Percentiles rank a stretch among this genome's conserved stretches.
phyloP scores from a whole-genome alignment of 2,888 invertebrate species.

The Nomada lathburiana region DNA sequence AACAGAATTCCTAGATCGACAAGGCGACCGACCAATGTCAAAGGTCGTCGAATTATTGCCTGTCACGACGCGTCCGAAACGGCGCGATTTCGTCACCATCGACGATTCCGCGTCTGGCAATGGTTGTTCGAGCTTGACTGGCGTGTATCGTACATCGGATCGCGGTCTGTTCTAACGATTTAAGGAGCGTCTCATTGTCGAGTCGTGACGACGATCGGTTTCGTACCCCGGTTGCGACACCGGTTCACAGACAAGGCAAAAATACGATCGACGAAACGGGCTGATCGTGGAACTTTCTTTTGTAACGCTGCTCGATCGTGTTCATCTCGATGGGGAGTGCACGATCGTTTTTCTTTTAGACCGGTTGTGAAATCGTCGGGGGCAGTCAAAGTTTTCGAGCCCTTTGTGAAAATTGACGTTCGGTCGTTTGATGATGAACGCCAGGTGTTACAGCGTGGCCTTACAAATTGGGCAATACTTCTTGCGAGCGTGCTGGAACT shows the following conservation, averaged over 20 bases:
- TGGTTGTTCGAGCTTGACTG: slow-evolving; percentile 7
- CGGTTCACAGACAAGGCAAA: slow-evolving; percentile 15
- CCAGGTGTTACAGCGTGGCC: too few relatives aligned
- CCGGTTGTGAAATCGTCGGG: not conserved
- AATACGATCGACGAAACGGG: slow-evolving; percentile 23
- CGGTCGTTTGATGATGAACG: too few relatives aligned
- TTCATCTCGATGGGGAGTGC: not conserved
- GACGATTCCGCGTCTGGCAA: slow-evolving; percentile 53
- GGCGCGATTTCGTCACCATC: slow-evolving; percentile 64
- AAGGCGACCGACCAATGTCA: slow-evolving; percentile 47
- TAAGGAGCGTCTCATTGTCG: slow-evolving; percentile 54
- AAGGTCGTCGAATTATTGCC: slow-evolving; percentile 62
- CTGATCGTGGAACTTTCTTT: too few relatives aligned
- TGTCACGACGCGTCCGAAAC: slow-evolving; percentile 61
- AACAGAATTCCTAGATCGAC: slow-evolving; percentile 38
- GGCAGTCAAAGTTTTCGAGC: too few relatives aligned
- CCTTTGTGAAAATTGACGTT: too few relatives aligned
- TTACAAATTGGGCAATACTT: too few relatives aligned
- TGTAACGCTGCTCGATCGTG: too few relatives aligned
- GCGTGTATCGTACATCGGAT: slow-evolving; percentile 39
- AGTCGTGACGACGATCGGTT: slow-evolving; percentile 64
- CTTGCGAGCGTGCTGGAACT: not conserved
- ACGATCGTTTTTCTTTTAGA: not conserved
- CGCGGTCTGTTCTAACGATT: slow-evolving; percentile 38
- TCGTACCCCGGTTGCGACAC: slow-evolving; percentile 57